Conservation (phyloP, 2,113 vertebrate species). For the Petroica traversi region DNA sequence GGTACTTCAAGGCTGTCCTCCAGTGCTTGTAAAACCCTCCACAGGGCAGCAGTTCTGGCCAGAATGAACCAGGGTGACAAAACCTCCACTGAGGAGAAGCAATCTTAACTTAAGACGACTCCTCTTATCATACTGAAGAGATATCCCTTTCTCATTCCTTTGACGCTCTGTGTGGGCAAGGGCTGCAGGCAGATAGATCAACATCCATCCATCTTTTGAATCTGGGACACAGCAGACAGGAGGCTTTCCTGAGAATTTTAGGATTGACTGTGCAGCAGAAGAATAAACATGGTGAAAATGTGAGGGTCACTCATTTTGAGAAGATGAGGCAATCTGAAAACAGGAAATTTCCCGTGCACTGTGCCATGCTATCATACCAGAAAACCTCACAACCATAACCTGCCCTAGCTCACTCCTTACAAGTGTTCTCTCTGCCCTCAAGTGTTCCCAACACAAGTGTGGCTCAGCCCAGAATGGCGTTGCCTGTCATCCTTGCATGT, state of each 20-base stretch:
- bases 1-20: neutral
- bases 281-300: neutral
- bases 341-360: neutral
- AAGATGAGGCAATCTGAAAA: neutral
- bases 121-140: neutral
- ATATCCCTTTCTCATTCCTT: neutral
- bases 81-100: neutral
- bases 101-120: neutral
- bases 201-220: neutral
- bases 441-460: neutral
- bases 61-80: neutral
- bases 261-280: neutral
- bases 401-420: neutral
- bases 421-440: neutral
- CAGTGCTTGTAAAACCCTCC: neutral
- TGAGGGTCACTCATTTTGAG: neutral
- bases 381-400: neutral
- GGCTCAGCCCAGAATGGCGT: neutral
- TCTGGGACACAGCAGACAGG: neutral
- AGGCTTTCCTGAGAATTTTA: neutral
- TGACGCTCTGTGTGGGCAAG: neutral
- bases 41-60: neutral
- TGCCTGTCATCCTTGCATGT: neutral
- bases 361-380: accelerated
- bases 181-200: neutral